Conservation (phyloP, 1,140 invertebrate genomes). For the Drosophila athabasca region DNA sequence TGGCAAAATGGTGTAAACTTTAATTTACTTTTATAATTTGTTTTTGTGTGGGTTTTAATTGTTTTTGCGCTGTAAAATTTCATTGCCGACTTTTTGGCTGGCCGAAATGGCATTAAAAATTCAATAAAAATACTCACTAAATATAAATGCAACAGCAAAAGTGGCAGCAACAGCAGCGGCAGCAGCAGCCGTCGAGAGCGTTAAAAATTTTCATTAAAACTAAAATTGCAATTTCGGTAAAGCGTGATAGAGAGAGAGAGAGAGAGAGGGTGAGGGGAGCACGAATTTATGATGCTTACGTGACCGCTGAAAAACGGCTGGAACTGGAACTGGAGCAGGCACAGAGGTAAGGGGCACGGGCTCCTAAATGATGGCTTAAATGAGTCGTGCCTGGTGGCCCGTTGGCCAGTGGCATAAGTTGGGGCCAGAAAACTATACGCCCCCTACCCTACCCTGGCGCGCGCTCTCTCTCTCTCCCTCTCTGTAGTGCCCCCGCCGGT, state of each 20-base stretch:
- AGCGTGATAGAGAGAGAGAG: conserved; percentile 1
- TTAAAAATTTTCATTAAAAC: conserved; percentile 70
- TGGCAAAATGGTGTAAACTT: conserved; percentile 28
- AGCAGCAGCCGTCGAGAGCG: conserved; percentile 15
- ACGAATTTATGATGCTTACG: conserved; percentile 66
- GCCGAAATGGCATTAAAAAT: conserved; percentile 53
- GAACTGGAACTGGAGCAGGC: too few relatives aligned
- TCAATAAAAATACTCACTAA: conserved; percentile 64
- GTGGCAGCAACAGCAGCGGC: not conserved
- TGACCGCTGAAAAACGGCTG: conserved; percentile 48
- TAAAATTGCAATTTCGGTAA: conserved; percentile 63
- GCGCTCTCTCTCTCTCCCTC: too few relatives aligned
- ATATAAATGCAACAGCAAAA: conserved; percentile 52
- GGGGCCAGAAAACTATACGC: too few relatives aligned
- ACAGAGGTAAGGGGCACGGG: too few relatives aligned
- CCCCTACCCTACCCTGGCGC: not conserved
- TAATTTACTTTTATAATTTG: conserved; percentile 44
- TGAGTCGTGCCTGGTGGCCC: conserved; percentile 64
- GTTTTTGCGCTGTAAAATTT: conserved; percentile 43
- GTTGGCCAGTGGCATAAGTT: conserved; percentile 35
- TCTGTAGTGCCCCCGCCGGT: conserved; percentile 12
- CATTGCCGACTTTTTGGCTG: conserved; percentile 48
- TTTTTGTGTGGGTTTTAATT: conserved; percentile 35
- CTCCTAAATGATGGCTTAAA: conserved; percentile 67
- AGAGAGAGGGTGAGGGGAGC: conserved; percentile 9